Conservation (phyloP, 2,888 invertebrate genomes). For the Lepetodrilus schrolli region DNA sequence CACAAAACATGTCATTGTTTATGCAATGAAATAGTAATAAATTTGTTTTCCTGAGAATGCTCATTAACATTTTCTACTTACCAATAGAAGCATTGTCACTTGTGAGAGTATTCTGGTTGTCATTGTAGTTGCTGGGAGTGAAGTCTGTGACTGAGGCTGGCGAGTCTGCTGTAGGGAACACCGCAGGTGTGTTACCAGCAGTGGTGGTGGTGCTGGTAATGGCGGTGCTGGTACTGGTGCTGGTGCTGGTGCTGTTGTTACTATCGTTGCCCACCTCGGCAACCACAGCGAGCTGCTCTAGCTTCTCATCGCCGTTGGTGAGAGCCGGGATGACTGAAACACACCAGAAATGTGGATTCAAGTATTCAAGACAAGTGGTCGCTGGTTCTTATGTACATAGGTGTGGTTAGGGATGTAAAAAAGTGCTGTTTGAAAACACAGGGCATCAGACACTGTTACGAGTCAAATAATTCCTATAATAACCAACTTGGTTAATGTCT, state of each 20-base stretch:
- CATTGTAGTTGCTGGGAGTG: conserved; percentile 11
- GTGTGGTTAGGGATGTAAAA: too few species aligned
- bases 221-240: background rate
- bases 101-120: conserved; percentile 17
- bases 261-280: conserved; percentile 12
- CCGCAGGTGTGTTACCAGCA: too few species aligned
- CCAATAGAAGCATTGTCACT: conserved; percentile 30
- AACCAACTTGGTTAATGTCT: too few species aligned
- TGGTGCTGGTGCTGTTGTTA: background rate
- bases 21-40: too few species aligned
- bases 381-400: too few species aligned
- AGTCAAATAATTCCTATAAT: too few species aligned
- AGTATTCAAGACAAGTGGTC: background rate
- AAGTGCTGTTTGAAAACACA: too few species aligned
- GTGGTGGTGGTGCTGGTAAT: background rate
- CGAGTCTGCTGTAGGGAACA: conserved; percentile 33
- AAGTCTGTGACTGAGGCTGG: conserved; percentile 34
- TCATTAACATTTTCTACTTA: too few species aligned
- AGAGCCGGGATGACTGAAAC: conserved; percentile 11
- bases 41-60: too few species aligned
- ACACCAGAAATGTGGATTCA: background rate
- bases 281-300: conserved; percentile 4
- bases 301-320: conserved; percentile 37
- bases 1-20: too few species aligned
- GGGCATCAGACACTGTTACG: too few species aligned